Conservation (phyloP, 2,113 vertebrate species). For the Chamaetylas fuelleborni region DNA sequence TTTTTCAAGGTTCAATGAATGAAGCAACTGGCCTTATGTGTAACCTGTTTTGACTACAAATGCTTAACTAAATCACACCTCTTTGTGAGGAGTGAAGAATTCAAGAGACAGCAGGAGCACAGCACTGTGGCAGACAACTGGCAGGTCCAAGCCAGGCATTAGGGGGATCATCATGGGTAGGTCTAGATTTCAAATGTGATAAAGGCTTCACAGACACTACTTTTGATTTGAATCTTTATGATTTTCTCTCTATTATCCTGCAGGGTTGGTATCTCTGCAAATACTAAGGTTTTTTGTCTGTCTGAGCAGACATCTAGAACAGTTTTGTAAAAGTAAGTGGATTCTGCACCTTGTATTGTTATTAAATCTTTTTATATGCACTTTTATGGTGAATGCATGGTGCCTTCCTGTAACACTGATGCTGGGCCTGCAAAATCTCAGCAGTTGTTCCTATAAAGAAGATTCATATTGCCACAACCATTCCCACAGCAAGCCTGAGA, state of each 20-base stretch:
- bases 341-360: not conserved
- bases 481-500: not conserved
- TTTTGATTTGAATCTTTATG: not conserved
- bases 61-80: not conserved
- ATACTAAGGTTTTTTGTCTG: not conserved
- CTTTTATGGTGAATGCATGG: not conserved
- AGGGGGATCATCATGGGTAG: not conserved
- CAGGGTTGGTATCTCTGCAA: not conserved
- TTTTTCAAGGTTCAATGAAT: not conserved
- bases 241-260: not conserved
- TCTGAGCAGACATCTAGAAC: not conserved
- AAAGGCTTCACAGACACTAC: not conserved
- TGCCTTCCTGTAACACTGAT: not conserved
- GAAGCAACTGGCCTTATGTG: not conserved
- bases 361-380: not conserved
- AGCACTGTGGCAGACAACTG: not conserved
- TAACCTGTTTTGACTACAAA: not conserved
- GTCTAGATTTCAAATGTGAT: not conserved
- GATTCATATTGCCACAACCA: not conserved
- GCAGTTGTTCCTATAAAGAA: not conserved
- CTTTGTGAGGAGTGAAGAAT: not conserved
- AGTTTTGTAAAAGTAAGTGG: not conserved
- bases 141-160: not conserved
- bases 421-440: not conserved
- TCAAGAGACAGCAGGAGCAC: accelerated